Evolutionary conservation across 1,140 invertebrate genomes (phyloP), one percentile per base, ranked within the genome.

Genomic region (Drosophila jambulina): DNA sequence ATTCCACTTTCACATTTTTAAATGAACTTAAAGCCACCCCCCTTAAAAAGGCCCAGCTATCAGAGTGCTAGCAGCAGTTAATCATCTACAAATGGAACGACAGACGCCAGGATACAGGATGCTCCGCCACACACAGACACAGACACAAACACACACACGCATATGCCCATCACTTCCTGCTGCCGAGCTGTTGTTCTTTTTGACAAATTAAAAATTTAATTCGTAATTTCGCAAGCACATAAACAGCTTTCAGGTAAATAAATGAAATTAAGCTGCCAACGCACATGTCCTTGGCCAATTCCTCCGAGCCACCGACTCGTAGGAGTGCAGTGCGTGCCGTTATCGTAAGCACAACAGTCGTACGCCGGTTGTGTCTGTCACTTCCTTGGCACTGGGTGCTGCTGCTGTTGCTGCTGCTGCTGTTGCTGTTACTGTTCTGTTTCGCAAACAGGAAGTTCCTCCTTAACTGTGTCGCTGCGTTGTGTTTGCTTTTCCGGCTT

Each of bases 401-500:
- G 21, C 49, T 64, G 19, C 45, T 72, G 2, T 8, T 40, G 38
- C 3, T 45, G 27, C 12, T 32, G 43, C 36, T 64, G 32, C 49
- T 63, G 23, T 51, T 74, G 2, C 15, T 45, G 43, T 15, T 45
- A 13, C 43, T 21, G 19, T 45, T 45, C 21, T 48, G 72, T 80
- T 65, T 65, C 64, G 74, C 65, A 84, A 72, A 75, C 80, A 84
- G 84, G 80, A 87, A 88, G 84, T 83, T 88, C 74, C 84, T 87
- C 80, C 84, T 87, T 84, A 88, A 84, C 84, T 87, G 84, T 87
- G 80, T 88, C 84, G 84, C 78, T 71, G 58, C 83, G 65, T 76
- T 79, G 84, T 90, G 85, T 88, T 88, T 88, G 84, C 85, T 81
- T 88, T 90, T 85, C 85, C 84, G 84, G 84, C 80, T 84, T 88